phyloP scores from a whole-genome alignment of 2,113 vertebrate species.

The Oreochromis spilurus region DNA sequence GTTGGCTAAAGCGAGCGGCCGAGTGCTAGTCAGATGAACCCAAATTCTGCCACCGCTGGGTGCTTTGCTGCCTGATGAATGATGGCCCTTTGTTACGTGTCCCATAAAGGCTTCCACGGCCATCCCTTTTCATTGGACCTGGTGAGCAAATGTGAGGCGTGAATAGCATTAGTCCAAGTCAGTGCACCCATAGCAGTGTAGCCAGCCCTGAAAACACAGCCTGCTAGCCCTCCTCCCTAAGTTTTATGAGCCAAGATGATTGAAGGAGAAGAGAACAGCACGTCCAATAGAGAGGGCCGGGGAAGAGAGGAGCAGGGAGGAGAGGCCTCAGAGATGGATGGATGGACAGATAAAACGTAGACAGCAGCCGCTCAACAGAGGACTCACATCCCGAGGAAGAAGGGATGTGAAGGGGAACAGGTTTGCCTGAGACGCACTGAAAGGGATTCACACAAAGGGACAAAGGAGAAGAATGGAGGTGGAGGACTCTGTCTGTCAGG shows the following conservation, averaged over 20 bases:
- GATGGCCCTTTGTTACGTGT: constrained; percentile 60
- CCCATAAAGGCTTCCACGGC: constrained; percentile 52
- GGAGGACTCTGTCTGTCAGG: constrained; percentile 66
- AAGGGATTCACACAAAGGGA: constrained; percentile 49
- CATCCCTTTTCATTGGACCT: constrained; percentile 57
- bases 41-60: not conserved
- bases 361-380: constrained; percentile 63
- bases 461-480: constrained; percentile 52
- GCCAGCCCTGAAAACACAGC: constrained; percentile 70
- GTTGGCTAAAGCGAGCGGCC: not conserved
- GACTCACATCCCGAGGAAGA: constrained; percentile 43
- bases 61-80: constrained; percentile 56
- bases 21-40: not conserved
- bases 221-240: constrained; percentile 55
- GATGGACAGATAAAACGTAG: constrained; percentile 60
- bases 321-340: constrained; percentile 50
- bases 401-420: constrained; percentile 67
- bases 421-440: constrained; percentile 49
- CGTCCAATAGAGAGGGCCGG: constrained; percentile 16
- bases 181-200: constrained; percentile 70
- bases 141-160: constrained; percentile 64
- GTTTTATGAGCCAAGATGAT: constrained; percentile 71
- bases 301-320: constrained; percentile 21
- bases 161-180: constrained; percentile 74
- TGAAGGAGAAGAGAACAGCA: constrained; percentile 52